A percentile compares a stretch with the other conserved stretches of the same genome.
These are phyloP conservation scores for Rhyzopertha dominica DNA, from an alignment of 1,140 invertebrate species.

Conservation along the genomic window DNA sequence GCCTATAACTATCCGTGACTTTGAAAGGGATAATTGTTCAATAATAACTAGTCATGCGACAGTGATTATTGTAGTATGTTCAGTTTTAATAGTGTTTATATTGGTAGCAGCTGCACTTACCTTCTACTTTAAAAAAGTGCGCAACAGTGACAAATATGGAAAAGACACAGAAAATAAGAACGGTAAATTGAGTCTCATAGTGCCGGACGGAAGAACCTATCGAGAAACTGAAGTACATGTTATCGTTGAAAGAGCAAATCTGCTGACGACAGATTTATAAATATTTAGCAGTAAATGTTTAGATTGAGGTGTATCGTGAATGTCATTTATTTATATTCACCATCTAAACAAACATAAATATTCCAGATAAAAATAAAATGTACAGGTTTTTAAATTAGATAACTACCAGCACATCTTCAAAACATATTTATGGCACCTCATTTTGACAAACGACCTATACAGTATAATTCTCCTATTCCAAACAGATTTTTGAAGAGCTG, in stretches of 20 bases:
- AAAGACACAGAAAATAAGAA: constrained; percentile 45
- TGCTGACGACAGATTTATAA: constrained; percentile 72
- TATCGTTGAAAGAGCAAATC: constrained; percentile 73
- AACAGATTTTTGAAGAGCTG: too few species aligned
- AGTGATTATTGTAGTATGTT: constrained; percentile 31
- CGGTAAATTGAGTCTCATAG: constrained; percentile 54
- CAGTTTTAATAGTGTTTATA: constrained; percentile 27
- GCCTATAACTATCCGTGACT: constrained; percentile 32
- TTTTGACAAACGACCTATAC: too few species aligned
- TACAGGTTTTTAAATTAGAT: too few species aligned
- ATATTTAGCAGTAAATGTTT: too few species aligned
- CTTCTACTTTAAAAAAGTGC: constrained; percentile 33
- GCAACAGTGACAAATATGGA: constrained; percentile 42
- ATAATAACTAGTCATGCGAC: constrained; percentile 30
- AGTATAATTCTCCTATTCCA: too few species aligned
- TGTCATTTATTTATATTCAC: too few species aligned
- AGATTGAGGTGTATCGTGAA: too few species aligned
- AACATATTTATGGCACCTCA: too few species aligned
- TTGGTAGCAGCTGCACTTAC: constrained; percentile 25
- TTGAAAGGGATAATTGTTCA: constrained; percentile 31
- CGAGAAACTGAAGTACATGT: constrained; percentile 79
- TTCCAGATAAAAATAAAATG: too few species aligned
- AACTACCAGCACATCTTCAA: too few species aligned
- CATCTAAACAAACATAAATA: too few species aligned
- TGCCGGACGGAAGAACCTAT: constrained; percentile 74